Evolutionary conservation across 2,888 invertebrate species (phyloP).

Genomic region (Chrysodeixis includens): DNA sequence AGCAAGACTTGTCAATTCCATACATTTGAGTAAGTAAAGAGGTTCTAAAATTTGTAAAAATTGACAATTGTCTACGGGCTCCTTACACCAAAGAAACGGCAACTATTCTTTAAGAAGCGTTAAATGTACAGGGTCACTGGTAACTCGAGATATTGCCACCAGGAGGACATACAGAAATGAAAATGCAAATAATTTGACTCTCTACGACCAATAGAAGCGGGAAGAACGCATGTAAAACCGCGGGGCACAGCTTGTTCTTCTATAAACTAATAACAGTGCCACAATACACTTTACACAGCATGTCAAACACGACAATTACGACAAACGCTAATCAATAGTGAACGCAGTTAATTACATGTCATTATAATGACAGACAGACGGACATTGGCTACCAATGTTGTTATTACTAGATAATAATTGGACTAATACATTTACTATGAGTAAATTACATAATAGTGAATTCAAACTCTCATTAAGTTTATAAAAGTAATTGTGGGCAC

Average conservation of each 20-base stretch:
- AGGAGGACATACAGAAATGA: no score
- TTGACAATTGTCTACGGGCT: no score
- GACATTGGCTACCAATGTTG: neutral
- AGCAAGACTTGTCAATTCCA: no score
- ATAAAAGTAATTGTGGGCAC: neutral
- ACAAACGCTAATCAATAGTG: neutral
- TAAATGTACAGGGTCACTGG: no score
- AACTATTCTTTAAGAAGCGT: no score
- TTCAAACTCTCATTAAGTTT: neutral
- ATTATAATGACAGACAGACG: neutral
- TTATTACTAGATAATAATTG: slow-evolving; percentile 4
- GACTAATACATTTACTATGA: neutral
- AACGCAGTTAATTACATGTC: slow-evolving; percentile 4
- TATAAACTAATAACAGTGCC: neutral
- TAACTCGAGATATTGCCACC: no score
- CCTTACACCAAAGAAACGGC: no score
- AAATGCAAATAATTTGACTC: no score
- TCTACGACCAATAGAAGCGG: no score
- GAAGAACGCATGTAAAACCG: no score
- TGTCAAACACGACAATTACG: neutral
- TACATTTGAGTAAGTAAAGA: no score
- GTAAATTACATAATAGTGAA: neutral
- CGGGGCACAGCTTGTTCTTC: neutral
- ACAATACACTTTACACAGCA: neutral
- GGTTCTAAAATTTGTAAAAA: no score